phyloP scores from a whole-genome alignment of 2,113 vertebrate species.

The Oplegnathus fasciatus region DNA sequence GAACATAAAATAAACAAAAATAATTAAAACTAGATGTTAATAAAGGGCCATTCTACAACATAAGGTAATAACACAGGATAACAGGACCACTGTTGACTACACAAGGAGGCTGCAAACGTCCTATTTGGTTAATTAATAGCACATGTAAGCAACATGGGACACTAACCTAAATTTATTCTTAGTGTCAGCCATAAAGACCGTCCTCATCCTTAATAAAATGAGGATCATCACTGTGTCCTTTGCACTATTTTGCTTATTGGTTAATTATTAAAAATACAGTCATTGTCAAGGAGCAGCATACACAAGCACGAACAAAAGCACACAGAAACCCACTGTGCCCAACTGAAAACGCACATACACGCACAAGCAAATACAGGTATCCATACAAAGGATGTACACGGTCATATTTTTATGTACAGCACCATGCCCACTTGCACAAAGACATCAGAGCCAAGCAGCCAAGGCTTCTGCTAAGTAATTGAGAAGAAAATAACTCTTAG shows the following conservation, averaged over 20 bases:
- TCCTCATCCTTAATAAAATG: neutral
- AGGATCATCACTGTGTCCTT: neutral
- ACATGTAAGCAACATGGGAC: neutral
- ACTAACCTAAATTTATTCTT: neutral
- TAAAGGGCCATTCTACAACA: too few relatives aligned
- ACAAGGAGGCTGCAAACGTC: too few relatives aligned
- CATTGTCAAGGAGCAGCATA: neutral
- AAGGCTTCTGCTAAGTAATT: slow-evolving; percentile 12
- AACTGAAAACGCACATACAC: neutral
- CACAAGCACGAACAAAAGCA: neutral
- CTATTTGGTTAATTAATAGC: too few relatives aligned
- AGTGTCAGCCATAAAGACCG: neutral
- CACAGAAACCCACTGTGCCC: neutral
- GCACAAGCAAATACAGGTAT: neutral
- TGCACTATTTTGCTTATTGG: neutral
- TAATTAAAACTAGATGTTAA: too few relatives aligned
- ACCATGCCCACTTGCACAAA: neutral
- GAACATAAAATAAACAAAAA: too few relatives aligned
- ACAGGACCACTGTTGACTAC: too few relatives aligned
- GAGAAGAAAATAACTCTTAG: slow-evolving; percentile 25
- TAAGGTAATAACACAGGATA: too few relatives aligned
- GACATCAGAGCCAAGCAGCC: neutral
- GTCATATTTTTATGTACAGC: neutral
- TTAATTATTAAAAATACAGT: neutral
- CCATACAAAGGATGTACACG: neutral